Percentiles rank a stretch among this genome's conserved stretches.
Evolutionary conservation across 1,140 invertebrate species (phyloP).

Genomic region (Trachymyrmex septentrionalis): DNA sequence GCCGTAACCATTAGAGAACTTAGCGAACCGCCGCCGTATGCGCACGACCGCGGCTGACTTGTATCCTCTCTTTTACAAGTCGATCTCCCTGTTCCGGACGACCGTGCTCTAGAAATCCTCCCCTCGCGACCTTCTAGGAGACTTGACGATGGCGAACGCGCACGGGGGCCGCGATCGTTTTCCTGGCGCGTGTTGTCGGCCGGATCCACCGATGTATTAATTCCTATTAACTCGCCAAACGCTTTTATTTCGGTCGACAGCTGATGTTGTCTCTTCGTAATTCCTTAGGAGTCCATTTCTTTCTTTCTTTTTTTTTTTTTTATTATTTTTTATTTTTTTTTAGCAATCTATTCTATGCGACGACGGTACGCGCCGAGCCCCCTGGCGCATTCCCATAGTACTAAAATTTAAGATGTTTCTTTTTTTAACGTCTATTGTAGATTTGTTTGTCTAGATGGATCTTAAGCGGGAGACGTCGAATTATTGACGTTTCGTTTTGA

Average conservation of each 20-base stretch:
- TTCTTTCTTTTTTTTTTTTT: too few species aligned
- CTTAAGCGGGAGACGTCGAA: slow-evolving; percentile 57
- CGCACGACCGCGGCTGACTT: slow-evolving; percentile 63
- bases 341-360: background rate
- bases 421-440: slow-evolving; percentile 67
- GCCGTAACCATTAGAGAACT: slow-evolving; percentile 91
- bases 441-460: slow-evolving; percentile 60
- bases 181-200: slow-evolving; percentile 34
- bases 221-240: background rate
- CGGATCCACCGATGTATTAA: slow-evolving; percentile 43
- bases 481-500: slow-evolving; percentile 11
- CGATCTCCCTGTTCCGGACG: slow-evolving; percentile 81
- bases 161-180: slow-evolving; percentile 36
- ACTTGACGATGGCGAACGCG: slow-evolving; percentile 21
- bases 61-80: slow-evolving; percentile 77
- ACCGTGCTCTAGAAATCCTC: slow-evolving; percentile 79
- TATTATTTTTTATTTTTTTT: background rate
- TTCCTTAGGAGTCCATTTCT: background rate
- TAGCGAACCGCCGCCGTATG: slow-evolving; percentile 79
- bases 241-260: slow-evolving; percentile 24
- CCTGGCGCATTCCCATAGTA: slow-evolving; percentile 41
- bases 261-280: slow-evolving; percentile 1
- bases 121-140: slow-evolving; percentile 41
- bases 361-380: slow-evolving; percentile 27
- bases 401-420: slow-evolving; percentile 66